phyloP scores from a whole-genome alignment of 2,113 vertebrate genomes.

The Cottus gobio region DNA sequence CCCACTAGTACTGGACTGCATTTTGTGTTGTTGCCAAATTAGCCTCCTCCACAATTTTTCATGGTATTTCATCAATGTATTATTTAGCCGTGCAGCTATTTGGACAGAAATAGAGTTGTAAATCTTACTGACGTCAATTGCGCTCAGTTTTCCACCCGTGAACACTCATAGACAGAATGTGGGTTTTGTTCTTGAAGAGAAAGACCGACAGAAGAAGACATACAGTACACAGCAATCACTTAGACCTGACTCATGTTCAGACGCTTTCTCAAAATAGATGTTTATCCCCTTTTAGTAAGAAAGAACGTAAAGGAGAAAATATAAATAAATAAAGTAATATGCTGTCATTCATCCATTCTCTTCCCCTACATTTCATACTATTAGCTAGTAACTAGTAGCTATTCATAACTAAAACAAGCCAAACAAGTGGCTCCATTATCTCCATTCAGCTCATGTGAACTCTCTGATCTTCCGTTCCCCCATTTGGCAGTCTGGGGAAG shows the following conservation, averaged over 20 bases:
- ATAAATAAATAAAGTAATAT: slow-evolving; percentile 38
- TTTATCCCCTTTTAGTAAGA: slow-evolving; percentile 11
- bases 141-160: slow-evolving; percentile 10
- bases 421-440: slow-evolving; percentile 51
- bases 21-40: not conserved
- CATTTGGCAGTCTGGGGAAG: slow-evolving; percentile 22
- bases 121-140: slow-evolving; percentile 56
- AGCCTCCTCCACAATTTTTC: not conserved
- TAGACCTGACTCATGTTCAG: slow-evolving; percentile 60
- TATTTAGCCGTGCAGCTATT: not conserved
- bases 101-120: slow-evolving; percentile 58
- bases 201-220: slow-evolving; percentile 32
- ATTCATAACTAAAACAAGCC: slow-evolving; percentile 37
- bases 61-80: slow-evolving; percentile 2
- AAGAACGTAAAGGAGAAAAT: slow-evolving; percentile 22
- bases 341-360: slow-evolving; percentile 35
- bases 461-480: slow-evolving; percentile 8
- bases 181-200: slow-evolving; percentile 49
- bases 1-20: not conserved
- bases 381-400: slow-evolving; percentile 34
- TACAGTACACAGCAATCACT: slow-evolving; percentile 45
- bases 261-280: slow-evolving; percentile 42
- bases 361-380: slow-evolving; percentile 12
- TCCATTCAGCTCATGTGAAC: slow-evolving; percentile 34
- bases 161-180: slow-evolving; percentile 34